A percentile compares a stretch with the other conserved stretches of the same genome.
Evolutionary conservation across 2,113 vertebrate species (phyloP).

Genomic region (Empidonax alnorum): DNA sequence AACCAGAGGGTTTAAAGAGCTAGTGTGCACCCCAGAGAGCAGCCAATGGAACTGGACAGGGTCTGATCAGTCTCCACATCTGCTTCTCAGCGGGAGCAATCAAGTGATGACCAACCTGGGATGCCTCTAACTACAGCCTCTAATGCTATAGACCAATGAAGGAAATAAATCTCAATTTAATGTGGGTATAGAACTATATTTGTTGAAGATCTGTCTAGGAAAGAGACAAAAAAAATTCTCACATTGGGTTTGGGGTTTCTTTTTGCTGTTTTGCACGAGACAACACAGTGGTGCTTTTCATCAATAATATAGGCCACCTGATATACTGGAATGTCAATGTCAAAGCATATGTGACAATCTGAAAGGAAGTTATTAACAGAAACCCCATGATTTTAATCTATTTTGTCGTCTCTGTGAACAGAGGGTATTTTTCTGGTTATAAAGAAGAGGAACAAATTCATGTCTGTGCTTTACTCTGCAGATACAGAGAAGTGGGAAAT

Average conservation of each 20-base stretch:
- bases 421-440: background rate
- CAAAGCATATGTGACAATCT: background rate
- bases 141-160: background rate
- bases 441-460: background rate
- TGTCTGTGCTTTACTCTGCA: background rate
- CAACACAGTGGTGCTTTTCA: background rate
- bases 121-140: background rate
- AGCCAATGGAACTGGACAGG: background rate
- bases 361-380: background rate
- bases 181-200: background rate
- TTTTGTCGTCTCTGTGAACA: background rate
- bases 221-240: background rate
- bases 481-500: background rate
- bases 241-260: background rate
- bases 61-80: background rate
- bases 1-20: background rate
- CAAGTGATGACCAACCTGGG: background rate
- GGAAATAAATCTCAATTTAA: background rate
- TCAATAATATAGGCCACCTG: background rate
- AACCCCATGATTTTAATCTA: background rate
- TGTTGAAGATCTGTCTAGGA: background rate
- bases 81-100: background rate
- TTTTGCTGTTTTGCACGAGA: background rate
- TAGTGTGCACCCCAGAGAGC: fast-evolving
- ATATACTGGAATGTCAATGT: background rate